Percentiles rank a stretch among this genome's conserved stretches.
These are phyloP conservation scores for Plutomurus gul DNA, from an alignment of 1,140 invertebrate genomes.

Conservation along the genomic window DNA sequence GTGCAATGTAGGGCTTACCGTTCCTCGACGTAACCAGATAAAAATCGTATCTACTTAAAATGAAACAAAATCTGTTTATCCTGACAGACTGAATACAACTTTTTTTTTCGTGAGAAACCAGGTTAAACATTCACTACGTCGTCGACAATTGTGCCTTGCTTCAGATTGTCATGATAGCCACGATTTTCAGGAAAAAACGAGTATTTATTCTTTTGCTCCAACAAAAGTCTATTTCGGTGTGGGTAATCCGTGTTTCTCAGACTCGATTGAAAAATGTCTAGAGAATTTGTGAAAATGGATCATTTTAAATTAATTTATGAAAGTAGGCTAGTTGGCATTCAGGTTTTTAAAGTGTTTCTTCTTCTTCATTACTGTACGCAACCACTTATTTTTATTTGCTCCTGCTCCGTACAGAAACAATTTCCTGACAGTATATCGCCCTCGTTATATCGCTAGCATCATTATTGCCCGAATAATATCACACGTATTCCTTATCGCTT, in stretches of 20 bases:
- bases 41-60: constrained; percentile 75
- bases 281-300: background rate
- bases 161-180: constrained; percentile 59
- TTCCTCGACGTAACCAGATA: constrained; percentile 78
- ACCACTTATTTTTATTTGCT: constrained; percentile 34
- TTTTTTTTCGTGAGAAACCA: background rate
- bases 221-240: constrained; percentile 60
- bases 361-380: background rate
- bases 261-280: background rate
- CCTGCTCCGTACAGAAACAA: constrained; percentile 38
- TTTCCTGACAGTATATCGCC: no score
- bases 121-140: constrained; percentile 61
- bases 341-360: background rate
- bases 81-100: background rate
- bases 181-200: constrained; percentile 57
- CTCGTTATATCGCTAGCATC: no score
- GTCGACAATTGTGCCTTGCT: constrained; percentile 66
- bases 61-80: constrained; percentile 45
- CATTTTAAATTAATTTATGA: background rate
- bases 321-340: background rate
- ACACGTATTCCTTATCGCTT: no score
- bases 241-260: background rate
- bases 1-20: constrained; percentile 80
- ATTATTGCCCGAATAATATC: no score
- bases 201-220: constrained; percentile 65